Evolutionary conservation across 30 jellyfish, hydroid and myxozoan species (phyloP).

Genomic region (Euphysa ruthae): DNA sequence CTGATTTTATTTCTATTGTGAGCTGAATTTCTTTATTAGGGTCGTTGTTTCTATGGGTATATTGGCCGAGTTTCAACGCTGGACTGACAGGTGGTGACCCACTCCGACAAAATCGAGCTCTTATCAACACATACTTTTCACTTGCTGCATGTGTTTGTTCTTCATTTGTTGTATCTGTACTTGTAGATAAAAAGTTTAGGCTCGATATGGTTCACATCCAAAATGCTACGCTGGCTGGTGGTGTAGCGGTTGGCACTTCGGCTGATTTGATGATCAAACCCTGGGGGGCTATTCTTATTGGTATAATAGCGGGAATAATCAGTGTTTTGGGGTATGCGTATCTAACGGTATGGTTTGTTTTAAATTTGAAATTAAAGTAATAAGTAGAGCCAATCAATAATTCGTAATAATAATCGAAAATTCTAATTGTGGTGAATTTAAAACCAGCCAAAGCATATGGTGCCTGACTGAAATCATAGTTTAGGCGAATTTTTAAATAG

Average conservation of each 20-base stretch:
- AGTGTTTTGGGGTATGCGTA: constrained; percentile 77
- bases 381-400: too few relatives aligned
- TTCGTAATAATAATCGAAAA: too few relatives aligned
- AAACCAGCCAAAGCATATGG: too few relatives aligned
- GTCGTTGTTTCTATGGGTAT: constrained; percentile 82
- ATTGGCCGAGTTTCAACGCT: constrained; percentile 94
- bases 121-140: constrained; percentile 73
- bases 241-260: constrained; percentile 92
- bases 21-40: constrained; percentile 28
- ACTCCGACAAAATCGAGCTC: constrained; percentile 66
- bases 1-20: too few relatives aligned
- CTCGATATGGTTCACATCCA: constrained; percentile 86
- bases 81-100: constrained; percentile 58
- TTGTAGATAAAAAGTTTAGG: constrained; percentile 42
- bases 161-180: constrained; percentile 53
- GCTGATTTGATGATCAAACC: constrained; percentile 78
- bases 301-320: constrained; percentile 67
- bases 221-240: constrained; percentile 96
- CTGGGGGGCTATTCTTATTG: constrained; percentile 94
- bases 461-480: too few relatives aligned
- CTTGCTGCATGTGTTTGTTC: constrained; percentile 77
- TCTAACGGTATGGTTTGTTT: constrained; percentile 45
- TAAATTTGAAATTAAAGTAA: too few relatives aligned
- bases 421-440: too few relatives aligned
- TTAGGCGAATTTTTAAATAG: too few relatives aligned